These are phyloP conservation scores for Leptinotarsa undecemlineata DNA, from an alignment of 1,140 invertebrate species.

Conservation along the genomic window DNA sequence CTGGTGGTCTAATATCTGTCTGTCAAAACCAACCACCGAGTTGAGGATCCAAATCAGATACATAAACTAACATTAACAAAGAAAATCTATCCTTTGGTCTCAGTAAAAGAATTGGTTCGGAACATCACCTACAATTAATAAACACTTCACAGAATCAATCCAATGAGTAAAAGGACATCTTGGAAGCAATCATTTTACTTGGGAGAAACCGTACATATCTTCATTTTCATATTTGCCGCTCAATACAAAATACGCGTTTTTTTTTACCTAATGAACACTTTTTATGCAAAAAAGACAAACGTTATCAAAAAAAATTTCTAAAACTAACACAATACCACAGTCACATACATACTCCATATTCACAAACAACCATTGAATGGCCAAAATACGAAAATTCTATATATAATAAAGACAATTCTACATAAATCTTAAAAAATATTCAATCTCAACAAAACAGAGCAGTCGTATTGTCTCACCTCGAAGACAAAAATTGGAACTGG, in stretches of 20 bases:
- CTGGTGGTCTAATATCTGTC: constrained; percentile 8
- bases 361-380: constrained; percentile 34
- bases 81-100: constrained; percentile 13
- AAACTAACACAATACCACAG: constrained; percentile 49
- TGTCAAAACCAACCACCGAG: constrained; percentile 1
- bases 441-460: constrained; percentile 37
- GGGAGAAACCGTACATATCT: constrained; percentile 10
- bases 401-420: constrained; percentile 31
- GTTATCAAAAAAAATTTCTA: constrained; percentile 47
- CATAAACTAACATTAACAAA: not conserved
- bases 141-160: not conserved
- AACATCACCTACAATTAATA: not conserved
- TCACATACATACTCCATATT: constrained; percentile 43
- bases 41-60: not conserved
- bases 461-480: constrained; percentile 33
- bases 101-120: not conserved
- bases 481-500: constrained; percentile 36
- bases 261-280: constrained; percentile 35
- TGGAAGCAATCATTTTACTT: constrained; percentile 21
- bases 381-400: constrained; percentile 28
- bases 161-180: constrained; percentile 7
- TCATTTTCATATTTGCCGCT: constrained; percentile 11
- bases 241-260: not conserved
- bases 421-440: constrained; percentile 36
- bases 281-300: constrained; percentile 38